phyloP scores from a whole-genome alignment of 2,888 invertebrate genomes.

The Tineola bisselliella region DNA sequence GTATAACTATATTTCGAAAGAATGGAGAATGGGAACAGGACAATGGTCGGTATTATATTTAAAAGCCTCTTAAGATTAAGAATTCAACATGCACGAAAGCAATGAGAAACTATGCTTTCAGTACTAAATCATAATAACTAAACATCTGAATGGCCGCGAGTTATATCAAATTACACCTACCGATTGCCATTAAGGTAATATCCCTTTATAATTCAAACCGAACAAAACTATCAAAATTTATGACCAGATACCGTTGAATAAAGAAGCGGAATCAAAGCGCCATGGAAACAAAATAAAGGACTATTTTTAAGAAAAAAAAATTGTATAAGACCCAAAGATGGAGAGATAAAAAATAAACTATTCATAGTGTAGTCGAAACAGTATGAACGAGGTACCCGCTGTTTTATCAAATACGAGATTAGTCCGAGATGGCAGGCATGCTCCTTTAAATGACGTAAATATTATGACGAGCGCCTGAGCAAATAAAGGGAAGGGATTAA shows the following conservation, averaged over 20 bases:
- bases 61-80: slow-evolving; percentile 18
- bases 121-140: slow-evolving; percentile 43
- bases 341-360: slow-evolving; percentile 54
- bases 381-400: slow-evolving; percentile 54
- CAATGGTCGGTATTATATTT: neutral
- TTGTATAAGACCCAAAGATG: slow-evolving; percentile 34
- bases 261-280: slow-evolving; percentile 61
- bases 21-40: neutral
- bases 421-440: slow-evolving; percentile 40
- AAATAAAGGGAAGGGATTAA: slow-evolving; percentile 47
- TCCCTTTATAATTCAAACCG: slow-evolving; percentile 61
- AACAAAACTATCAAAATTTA: slow-evolving; percentile 63
- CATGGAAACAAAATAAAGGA: slow-evolving; percentile 51
- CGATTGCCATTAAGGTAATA: slow-evolving; percentile 64
- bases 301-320: slow-evolving; percentile 37
- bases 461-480: slow-evolving; percentile 52
- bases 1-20: no score
- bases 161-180: slow-evolving; percentile 63
- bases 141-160: slow-evolving; percentile 41
- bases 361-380: slow-evolving; percentile 38
- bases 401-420: slow-evolving; percentile 63
- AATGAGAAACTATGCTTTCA: slow-evolving; percentile 28
- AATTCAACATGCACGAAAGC: slow-evolving; percentile 18
- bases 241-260: slow-evolving; percentile 59
- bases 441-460: slow-evolving; percentile 50